A percentile compares a stretch with the other conserved stretches of the same genome.
These are phyloP conservation scores for Pomatorhinus ruficollis DNA, from an alignment of 2,113 vertebrate genomes.

Conservation along the genomic window DNA sequence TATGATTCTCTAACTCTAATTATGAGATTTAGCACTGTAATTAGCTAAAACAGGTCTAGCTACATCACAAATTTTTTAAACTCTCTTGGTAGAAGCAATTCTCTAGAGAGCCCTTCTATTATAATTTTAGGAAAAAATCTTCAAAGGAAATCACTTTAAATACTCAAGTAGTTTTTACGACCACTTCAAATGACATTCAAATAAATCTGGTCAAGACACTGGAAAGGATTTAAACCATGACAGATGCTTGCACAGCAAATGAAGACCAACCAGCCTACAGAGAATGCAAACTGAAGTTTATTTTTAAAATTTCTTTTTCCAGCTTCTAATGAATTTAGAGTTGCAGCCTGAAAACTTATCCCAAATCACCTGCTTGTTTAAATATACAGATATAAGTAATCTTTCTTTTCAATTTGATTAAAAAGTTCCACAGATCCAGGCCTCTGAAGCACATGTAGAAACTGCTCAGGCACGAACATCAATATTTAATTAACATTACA, in stretches of 20 bases:
- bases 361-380: not conserved
- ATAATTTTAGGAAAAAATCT: not conserved
- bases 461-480: not conserved
- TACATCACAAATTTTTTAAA: not conserved
- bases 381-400: not conserved
- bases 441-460: not conserved
- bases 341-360: not conserved
- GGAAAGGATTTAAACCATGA: not conserved
- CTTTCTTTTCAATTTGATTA: not conserved
- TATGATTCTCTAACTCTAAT: not conserved
- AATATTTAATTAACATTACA: not conserved
- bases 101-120: not conserved
- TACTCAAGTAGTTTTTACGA: not conserved
- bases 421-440: not conserved
- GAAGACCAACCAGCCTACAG: not conserved
- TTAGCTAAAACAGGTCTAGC: not conserved
- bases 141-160: not conserved
- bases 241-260: not conserved
- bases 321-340: not conserved
- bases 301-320: not conserved
- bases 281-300: not conserved
- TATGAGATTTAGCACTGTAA: not conserved
- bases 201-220: not conserved
- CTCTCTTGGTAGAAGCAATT: not conserved
- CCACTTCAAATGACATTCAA: not conserved